phyloP scores from a whole-genome alignment of 1,140 invertebrate genomes.

The Drusus annulatus region DNA sequence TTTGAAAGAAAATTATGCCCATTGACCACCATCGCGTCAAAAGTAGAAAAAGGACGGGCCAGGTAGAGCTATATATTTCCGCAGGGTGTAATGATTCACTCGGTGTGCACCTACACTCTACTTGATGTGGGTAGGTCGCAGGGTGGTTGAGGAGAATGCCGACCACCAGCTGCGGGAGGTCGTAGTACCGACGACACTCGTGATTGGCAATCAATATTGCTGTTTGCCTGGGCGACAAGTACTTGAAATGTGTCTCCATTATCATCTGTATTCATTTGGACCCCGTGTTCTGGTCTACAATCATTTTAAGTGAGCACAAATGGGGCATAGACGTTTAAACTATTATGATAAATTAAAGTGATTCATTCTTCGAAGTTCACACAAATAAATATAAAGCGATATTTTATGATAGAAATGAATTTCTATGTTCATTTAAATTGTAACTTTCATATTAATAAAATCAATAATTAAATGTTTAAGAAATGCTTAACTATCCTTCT shows the following conservation, averaged over 20 bases:
- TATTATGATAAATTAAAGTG: no score
- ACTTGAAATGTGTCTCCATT: conserved; percentile 3
- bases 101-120: no score
- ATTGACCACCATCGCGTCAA: not conserved
- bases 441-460: no score
- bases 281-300: not conserved
- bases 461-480: no score
- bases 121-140: no score
- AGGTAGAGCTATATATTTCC: not conserved
- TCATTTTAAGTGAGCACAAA: not conserved
- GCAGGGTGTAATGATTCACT: not conserved
- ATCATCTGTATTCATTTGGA: conserved; percentile 12
- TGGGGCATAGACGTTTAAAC: no score
- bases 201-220: conserved; percentile 27
- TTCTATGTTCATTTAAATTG: no score
- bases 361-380: no score
- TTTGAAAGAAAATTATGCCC: not conserved
- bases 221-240: conserved; percentile 3
- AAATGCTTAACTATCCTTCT: no score
- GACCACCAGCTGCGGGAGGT: not conserved
- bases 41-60: not conserved
- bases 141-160: no score
- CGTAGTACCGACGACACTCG: not conserved
- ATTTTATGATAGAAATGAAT: no score
- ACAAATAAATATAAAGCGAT: no score